Percentiles rank a stretch among this genome's conserved stretches.
Evolutionary conservation across 2,888 invertebrate species (phyloP).

Genomic region (Lasioglossum pauxillum): DNA sequence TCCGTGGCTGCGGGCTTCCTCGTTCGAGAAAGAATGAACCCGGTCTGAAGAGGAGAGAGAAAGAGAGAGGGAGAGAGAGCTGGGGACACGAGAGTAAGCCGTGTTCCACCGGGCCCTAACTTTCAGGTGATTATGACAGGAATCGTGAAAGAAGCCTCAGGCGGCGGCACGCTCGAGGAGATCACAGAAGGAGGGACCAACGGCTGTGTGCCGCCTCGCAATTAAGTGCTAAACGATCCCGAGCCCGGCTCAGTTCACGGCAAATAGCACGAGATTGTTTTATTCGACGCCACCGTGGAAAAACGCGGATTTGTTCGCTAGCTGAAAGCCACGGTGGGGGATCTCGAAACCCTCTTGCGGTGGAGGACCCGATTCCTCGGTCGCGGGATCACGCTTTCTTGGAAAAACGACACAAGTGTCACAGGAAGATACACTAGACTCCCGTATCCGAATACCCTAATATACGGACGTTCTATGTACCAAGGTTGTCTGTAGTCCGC

Average conservation of each 20-base stretch:
- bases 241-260: constrained; percentile 37
- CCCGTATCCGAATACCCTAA: no score
- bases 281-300: neutral
- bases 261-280: constrained; percentile 31
- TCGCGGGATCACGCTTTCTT: neutral
- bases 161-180: constrained; percentile 65
- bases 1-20: constrained; percentile 48
- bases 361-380: neutral
- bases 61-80: constrained; percentile 2
- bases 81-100: constrained; percentile 25
- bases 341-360: neutral
- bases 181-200: constrained; percentile 54
- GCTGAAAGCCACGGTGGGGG: neutral
- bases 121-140: constrained; percentile 80
- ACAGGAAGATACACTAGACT: no score
- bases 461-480: no score
- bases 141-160: constrained; percentile 79
- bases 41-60: constrained; percentile 49
- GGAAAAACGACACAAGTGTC: no score
- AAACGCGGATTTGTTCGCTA: neutral
- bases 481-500: no score
- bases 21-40: constrained; percentile 65
- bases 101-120: constrained; percentile 64
- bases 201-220: constrained; percentile 65
- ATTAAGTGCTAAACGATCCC: constrained; percentile 71